Evolutionary conservation across 2,113 vertebrate genomes (phyloP).

Genomic region (Hemibagrus wyckioides): DNA sequence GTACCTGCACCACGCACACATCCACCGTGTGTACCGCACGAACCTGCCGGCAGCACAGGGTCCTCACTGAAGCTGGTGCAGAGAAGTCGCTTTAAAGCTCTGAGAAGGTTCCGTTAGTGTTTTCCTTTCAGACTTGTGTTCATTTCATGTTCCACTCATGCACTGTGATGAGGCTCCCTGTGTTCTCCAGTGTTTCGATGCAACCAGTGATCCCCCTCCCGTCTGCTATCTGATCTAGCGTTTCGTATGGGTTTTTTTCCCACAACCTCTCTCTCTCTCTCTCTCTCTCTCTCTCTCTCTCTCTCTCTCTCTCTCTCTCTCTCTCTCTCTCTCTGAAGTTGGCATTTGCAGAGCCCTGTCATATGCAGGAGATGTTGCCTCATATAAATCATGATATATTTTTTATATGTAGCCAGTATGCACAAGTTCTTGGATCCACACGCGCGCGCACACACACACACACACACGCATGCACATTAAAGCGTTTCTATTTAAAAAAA

Average conservation of each 20-base stretch:
- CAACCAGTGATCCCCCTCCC: slow-evolving; percentile 42
- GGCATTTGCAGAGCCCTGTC: slow-evolving; percentile 40
- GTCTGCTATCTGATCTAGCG: slow-evolving; percentile 36
- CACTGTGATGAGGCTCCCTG: slow-evolving; percentile 30
- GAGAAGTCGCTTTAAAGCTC: slow-evolving; percentile 24
- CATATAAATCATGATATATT: slow-evolving; percentile 7
- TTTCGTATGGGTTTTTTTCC: slow-evolving; percentile 21
- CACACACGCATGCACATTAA: not conserved
- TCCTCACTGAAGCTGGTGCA: slow-evolving; percentile 24
- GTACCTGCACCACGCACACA: slow-evolving; percentile 20
- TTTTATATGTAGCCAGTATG: not conserved
- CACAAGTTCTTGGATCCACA: not conserved
- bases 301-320: not conserved
- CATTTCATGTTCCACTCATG: slow-evolving; percentile 27
- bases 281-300: slow-evolving; percentile 17
- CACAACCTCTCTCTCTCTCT: slow-evolving; percentile 43
- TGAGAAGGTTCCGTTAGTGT: slow-evolving; percentile 35
- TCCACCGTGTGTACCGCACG: not conserved
- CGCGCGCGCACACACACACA: not conserved
- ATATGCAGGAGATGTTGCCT: slow-evolving; percentile 32
- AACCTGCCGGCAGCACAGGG: not conserved
- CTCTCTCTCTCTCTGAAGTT: slow-evolving; percentile 36
- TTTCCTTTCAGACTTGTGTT: slow-evolving; percentile 21
- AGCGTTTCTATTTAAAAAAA: not conserved
- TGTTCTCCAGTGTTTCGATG: slow-evolving; percentile 40